These are phyloP conservation scores for Sebastes fasciatus DNA, from an alignment of 2,113 vertebrate genomes.

Conservation along the genomic window DNA sequence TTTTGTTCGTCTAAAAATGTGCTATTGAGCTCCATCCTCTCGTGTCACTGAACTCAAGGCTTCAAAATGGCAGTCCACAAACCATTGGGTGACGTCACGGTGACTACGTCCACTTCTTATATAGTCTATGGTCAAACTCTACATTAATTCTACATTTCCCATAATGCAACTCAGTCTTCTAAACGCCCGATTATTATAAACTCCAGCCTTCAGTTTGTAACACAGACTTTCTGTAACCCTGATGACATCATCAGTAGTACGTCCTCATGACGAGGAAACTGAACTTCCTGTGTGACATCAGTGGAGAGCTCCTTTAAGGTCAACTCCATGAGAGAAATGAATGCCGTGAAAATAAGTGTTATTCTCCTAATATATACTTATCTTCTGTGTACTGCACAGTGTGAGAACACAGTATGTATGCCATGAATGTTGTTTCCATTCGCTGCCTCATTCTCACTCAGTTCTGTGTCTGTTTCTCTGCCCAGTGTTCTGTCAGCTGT, in stretches of 20 bases:
- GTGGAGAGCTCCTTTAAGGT: background rate
- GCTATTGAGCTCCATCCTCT: too few relatives aligned
- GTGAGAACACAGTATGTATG: background rate
- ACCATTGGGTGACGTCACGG: too few relatives aligned
- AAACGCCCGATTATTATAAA: too few relatives aligned
- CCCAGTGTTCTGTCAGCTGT: conserved; percentile 92
- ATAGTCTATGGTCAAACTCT: too few relatives aligned
- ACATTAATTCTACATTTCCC: too few relatives aligned
- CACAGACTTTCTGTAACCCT: too few relatives aligned
- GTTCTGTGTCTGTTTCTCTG: conserved; percentile 22
- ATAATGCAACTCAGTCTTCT: background rate
- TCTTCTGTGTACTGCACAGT: background rate
- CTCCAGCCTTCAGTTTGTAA: background rate
- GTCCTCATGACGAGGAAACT: background rate
- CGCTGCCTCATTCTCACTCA: background rate
- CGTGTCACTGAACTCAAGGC: too few relatives aligned
- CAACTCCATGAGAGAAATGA: background rate
- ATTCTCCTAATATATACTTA: background rate
- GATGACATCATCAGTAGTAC: too few relatives aligned
- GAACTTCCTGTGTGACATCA: background rate
- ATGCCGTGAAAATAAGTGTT: background rate
- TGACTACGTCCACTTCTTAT: too few relatives aligned
- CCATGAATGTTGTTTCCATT: background rate
- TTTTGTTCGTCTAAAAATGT: too few relatives aligned
- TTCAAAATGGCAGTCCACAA: too few relatives aligned